Base-by-base conservation (phyloP, 92 coral and sea anemone genomes). In the Anthopleura xanthogrammica region DNA sequence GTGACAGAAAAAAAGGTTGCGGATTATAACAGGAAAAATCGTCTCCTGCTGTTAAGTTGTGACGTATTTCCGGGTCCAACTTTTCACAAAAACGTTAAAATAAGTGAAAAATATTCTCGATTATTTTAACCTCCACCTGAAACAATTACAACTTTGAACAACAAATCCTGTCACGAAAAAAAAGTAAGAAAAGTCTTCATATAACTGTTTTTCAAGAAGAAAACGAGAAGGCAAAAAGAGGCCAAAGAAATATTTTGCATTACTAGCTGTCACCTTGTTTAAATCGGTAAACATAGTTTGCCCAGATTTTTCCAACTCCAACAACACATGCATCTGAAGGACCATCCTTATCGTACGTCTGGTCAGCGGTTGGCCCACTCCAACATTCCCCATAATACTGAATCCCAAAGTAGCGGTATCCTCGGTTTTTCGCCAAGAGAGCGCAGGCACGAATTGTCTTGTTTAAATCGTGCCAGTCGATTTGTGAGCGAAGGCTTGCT, bases 311-410 rank as follows among this genome's bases (percentile, higher is more conserved):
- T 3, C 95, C 98, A 65, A 93, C 93, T 39, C 94, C 94, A 5
- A 23, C 60, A 17, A 64, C 43, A 73, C 93, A 93, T 9, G 54
- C 36, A 14, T 76, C 29, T 16, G 94, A 87, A 1, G 82, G 1
- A 7, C 92, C 92, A 43, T 93, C 52, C 24, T 76, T 78, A 76
- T 82, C 81, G 80, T 91, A 93, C 16, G 90, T 88, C 58, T 73
- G 16, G 77, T 84, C 70, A 13, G 90, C 91, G 56, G 72, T 64
- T 29, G 85, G 79, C 12, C 93, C 97, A 40, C 93, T 83, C 97
- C 97, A 93, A 77, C 97, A 93, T 42, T 93, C 97, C 5, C 97
- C 97, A 65, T 83, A 93, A 60, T 74, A 93, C 87, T 93, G 97
- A 75, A 93, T 41, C 12, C 87, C 94, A 83, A 93, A 93, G 82